Conservation (phyloP, 2,113 vertebrate species). For the Stercorarius parasiticus region DNA sequence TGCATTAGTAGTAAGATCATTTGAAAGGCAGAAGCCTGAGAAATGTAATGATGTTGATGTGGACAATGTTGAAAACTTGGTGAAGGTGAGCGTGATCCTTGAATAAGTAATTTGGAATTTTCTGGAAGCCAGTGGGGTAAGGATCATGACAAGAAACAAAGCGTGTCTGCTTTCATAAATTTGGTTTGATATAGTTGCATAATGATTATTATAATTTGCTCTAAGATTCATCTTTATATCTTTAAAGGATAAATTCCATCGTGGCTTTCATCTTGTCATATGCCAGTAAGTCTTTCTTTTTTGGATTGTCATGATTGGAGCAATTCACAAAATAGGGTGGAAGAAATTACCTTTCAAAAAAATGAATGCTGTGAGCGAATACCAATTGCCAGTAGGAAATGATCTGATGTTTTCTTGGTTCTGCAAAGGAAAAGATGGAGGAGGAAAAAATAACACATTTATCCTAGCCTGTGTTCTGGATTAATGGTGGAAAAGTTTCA, state of each 20-base stretch:
- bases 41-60: not conserved
- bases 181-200: not conserved
- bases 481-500: slow-evolving; percentile 38
- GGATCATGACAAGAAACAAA: not conserved
- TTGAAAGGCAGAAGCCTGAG: not conserved
- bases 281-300: not conserved
- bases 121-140: not conserved
- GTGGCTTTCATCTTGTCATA: not conserved
- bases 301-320: not conserved
- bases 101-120: not conserved
- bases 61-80: not conserved
- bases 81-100: not conserved
- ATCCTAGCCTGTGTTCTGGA: not conserved
- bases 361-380: slow-evolving; percentile 3
- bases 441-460: not conserved
- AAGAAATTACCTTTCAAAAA: slow-evolving; percentile 42
- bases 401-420: slow-evolving; percentile 7
- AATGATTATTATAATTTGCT: not conserved
- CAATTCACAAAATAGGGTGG: not conserved
- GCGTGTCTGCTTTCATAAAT: not conserved
- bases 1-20: not conserved
- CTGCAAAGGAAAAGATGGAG: not conserved
- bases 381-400: not conserved
- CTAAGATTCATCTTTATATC: not conserved
- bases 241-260: not conserved